These are phyloP conservation scores for Orgyia antiqua DNA, from an alignment of 2,888 invertebrate species.

Conservation along the genomic window DNA sequence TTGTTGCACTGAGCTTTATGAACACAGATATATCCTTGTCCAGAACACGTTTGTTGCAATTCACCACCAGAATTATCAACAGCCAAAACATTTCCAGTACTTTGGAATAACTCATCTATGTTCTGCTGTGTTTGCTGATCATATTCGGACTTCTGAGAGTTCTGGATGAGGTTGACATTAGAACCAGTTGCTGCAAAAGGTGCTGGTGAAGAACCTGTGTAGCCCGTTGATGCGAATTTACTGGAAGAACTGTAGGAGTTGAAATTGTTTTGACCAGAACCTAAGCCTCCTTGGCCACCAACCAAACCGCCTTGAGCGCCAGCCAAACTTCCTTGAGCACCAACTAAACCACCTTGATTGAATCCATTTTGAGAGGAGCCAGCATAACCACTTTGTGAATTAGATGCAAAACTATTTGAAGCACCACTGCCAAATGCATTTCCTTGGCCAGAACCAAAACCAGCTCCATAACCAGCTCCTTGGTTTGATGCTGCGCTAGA, in stretches of 20 bases:
- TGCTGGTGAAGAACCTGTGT: conserved; percentile 56
- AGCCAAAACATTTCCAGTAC: conserved; percentile 50
- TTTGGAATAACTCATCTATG: conserved; percentile 54
- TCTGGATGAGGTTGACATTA: conserved; percentile 57
- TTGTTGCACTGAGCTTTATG: conserved; percentile 78
- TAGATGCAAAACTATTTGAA: conserved; percentile 7
- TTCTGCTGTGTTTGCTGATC: conserved; percentile 57
- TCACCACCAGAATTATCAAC: conserved; percentile 47
- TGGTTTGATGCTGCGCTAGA: neutral
- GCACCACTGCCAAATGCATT: conserved; percentile 15
- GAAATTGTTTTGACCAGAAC: conserved; percentile 15
- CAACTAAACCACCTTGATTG: neutral
- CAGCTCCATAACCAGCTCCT: conserved; percentile 6
- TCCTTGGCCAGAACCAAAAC: conserved; percentile 14
- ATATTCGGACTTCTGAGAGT: conserved; percentile 47
- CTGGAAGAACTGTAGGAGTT: conserved; percentile 25
- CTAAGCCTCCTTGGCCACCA: conserved; percentile 3
- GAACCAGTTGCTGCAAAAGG: conserved; percentile 53
- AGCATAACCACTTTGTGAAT: conserved; percentile 4
- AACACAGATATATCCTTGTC: conserved; percentile 80
- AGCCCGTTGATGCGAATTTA: conserved; percentile 42
- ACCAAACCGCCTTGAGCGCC: neutral
- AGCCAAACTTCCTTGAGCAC: conserved; percentile 4
- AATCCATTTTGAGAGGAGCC: conserved; percentile 8
- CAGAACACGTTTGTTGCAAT: conserved; percentile 75